Evolutionary conservation across 2,888 invertebrate species (phyloP).

Genomic region (Spilarctia lutea): DNA sequence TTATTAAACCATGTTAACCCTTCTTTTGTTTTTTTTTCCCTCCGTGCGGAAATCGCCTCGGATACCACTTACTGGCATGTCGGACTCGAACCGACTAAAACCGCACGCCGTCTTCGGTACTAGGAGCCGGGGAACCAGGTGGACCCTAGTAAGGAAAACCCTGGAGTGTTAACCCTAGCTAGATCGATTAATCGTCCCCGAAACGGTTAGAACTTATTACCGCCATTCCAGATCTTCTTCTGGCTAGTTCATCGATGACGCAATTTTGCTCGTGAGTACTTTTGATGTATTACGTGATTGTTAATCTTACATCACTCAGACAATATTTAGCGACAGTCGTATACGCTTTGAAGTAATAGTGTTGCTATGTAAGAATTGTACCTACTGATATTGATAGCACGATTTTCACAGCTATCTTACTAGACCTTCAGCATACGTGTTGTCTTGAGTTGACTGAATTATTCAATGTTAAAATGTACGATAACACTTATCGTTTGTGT

Average conservation of each 20-base stretch:
- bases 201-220: neutral
- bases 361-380: neutral
- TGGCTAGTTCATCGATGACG: neutral
- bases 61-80: no score
- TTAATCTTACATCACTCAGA: neutral
- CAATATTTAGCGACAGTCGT: neutral
- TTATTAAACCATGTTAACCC: no score
- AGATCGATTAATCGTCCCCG: no score
- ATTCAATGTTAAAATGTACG: constrained; percentile 7
- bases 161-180: no score
- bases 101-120: no score
- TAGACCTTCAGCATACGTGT: constrained; percentile 14
- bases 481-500: neutral
- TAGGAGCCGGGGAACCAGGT: no score
- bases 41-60: no score
- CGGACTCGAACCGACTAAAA: no score
- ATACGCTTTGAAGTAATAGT: neutral
- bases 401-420: constrained; percentile 20
- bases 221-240: neutral
- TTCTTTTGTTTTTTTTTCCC: no score
- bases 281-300: neutral
- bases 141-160: no score
- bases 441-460: constrained; percentile 7
- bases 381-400: constrained; percentile 1
- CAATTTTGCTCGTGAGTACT: neutral